phyloP scores from a whole-genome alignment of 2,113 vertebrate species.

The Thamnophis sirtalis region DNA sequence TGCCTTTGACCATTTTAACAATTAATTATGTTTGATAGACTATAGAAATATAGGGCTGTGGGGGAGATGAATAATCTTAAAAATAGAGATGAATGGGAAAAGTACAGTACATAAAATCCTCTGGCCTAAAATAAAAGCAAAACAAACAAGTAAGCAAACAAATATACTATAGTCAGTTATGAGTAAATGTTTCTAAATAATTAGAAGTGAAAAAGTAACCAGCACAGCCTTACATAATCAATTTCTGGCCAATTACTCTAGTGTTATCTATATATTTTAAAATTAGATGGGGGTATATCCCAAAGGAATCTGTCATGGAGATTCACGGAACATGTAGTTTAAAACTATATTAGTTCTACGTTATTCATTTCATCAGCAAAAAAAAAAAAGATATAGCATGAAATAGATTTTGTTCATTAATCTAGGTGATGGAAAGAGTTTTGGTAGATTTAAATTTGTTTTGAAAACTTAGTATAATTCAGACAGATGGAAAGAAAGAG shows the following conservation, averaged over 20 bases:
- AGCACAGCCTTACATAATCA: background rate
- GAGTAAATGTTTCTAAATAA: background rate
- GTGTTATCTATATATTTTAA: background rate
- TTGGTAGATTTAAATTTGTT: background rate
- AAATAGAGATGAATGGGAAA: background rate
- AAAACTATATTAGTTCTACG: background rate
- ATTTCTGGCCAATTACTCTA: background rate
- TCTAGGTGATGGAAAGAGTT: background rate
- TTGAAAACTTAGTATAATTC: background rate
- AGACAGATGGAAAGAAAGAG: background rate
- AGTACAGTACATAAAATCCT: background rate
- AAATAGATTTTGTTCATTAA: background rate
- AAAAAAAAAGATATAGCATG: background rate
- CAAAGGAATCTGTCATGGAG: background rate
- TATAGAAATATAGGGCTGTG: background rate
- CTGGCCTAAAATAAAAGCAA: background rate
- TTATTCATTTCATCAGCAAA: background rate
- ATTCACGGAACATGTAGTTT: background rate
- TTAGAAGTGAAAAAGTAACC: background rate
- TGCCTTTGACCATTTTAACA: constrained; percentile 3
- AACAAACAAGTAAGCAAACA: background rate
- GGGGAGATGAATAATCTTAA: background rate
- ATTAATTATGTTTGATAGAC: background rate
- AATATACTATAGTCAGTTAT: background rate
- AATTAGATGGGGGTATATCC: background rate